Conservation (phyloP, 2,113 vertebrate species). For the Oncorhynchus nerka region DNA sequence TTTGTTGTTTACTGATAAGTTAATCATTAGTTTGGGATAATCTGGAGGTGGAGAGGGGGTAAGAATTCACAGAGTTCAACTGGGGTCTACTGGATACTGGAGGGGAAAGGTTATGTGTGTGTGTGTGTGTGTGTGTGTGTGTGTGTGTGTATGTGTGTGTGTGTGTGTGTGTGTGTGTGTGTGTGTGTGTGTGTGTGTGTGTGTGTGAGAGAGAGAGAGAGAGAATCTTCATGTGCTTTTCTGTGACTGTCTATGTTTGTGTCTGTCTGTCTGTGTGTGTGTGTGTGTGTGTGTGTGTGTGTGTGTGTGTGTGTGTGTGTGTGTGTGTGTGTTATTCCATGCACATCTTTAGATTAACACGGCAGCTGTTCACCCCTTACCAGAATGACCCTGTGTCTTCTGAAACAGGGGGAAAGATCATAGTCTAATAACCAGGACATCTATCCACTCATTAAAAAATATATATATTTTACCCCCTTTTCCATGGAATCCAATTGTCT, state of each 20-base stretch:
- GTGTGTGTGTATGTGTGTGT: too few species aligned
- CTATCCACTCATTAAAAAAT: constrained; percentile 41
- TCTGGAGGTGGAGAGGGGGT: constrained; percentile 37
- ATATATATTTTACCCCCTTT: too few species aligned
- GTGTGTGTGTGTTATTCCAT: not conserved
- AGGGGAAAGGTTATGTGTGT: not conserved
- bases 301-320: too few species aligned
- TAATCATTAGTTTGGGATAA: constrained; percentile 59
- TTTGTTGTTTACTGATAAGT: constrained; percentile 65
- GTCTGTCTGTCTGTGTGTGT: too few species aligned
- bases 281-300: not conserved
- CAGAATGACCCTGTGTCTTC: constrained; percentile 47
- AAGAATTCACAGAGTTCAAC: constrained; percentile 47
- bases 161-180: too few species aligned
- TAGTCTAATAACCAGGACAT: constrained; percentile 55
- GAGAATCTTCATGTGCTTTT: too few species aligned
- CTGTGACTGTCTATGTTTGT: not conserved
- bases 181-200: too few species aligned
- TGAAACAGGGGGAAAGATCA: constrained; percentile 60
- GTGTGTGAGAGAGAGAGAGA: too few species aligned
- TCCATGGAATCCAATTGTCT: too few species aligned
- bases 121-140: too few species aligned
- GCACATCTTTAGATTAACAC: constrained; percentile 38
- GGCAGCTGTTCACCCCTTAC: constrained; percentile 62
- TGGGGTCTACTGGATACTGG: not conserved